Base-by-base conservation (phyloP, 2,797 vertebrate genomes). In the Periparus ater region DNA sequence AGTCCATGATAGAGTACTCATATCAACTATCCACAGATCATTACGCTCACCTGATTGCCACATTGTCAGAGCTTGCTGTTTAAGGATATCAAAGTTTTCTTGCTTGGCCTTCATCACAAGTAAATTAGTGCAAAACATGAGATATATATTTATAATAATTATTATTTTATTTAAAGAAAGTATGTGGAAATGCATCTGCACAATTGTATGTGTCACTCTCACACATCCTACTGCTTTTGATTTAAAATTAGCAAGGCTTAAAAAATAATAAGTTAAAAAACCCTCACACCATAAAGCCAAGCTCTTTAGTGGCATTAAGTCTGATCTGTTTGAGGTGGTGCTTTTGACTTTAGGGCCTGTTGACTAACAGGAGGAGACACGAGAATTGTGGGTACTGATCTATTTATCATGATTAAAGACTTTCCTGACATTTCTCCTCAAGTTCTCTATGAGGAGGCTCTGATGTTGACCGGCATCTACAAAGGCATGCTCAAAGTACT, bases 101-200 rank as follows among this genome's bases (percentile, higher is more conserved):
- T 88, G 55, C 13, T 40, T 70, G 50, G 40, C 25, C 45, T 70
- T 40, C 7, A 72, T 22, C 60, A 53, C 21, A 89, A 77, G 23
- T 38, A 29, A 86, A 78, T 74, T 85, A 85, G 36, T 78, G 19
- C 40, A 93, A 96, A 92, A 80, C 42, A 73, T 34, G 48, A 68
- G 58, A 86, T 30, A 48, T 2, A 11, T 88, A 93, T 89, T 96
- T 94, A 90, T 79, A 87, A 88, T 66, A 90, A 90, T 11, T 88
- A 93, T 82, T 96, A 82, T 84, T 95, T 91, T 95, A 96, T 96
- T 96, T 94, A 83, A 91, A 83, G 87, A 78, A 95, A 89, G 40
- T 62, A 87, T 78, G 54, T 88, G 51, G 58, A 93, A 94, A 93
- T 45, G 92, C 92, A 95, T 96, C 93, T 96, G 95, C 77, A 95